These are phyloP conservation scores for Oceanites oceanicus DNA, from an alignment of 2,113 vertebrate genomes.

Conservation along the genomic window DNA sequence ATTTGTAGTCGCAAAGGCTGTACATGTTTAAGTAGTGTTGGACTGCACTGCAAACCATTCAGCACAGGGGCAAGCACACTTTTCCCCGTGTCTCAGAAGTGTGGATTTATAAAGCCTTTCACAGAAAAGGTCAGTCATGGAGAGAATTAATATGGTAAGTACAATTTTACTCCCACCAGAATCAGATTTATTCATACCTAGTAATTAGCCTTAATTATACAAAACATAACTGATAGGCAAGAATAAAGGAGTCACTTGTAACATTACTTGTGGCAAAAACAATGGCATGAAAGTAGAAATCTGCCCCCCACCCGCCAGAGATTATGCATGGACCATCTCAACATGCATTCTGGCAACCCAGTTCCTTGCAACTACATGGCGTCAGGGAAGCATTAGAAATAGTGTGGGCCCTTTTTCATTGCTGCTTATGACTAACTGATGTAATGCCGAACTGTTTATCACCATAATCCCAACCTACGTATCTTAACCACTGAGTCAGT, in stretches of 20 bases:
- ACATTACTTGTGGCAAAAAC: not conserved
- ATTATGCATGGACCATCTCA: not conserved
- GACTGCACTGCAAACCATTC: not conserved
- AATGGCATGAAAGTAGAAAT: not conserved
- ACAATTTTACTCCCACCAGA: conserved; percentile 27
- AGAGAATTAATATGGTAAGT: conserved; percentile 27
- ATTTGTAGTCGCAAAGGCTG: not conserved
- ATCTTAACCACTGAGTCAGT: conserved; percentile 44
- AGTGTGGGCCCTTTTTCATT: conserved; percentile 1
- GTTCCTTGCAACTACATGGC: conserved; percentile 23
- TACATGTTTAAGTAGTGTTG: not conserved
- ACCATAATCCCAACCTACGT: conserved; percentile 40
- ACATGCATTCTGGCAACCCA: not conserved
- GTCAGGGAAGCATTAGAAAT: conserved; percentile 18
- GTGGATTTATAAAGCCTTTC: not conserved
- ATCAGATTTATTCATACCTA: conserved; percentile 17
- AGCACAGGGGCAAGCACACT: not conserved
- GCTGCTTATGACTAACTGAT: conserved; percentile 40
- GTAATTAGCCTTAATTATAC: conserved; percentile 39
- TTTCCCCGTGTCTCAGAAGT: not conserved
- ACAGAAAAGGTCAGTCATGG: conserved; percentile 32
- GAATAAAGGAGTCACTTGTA: not conserved
- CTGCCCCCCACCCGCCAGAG: not conserved
- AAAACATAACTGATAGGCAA: not conserved
- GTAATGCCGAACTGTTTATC: conserved; percentile 18